Evolutionary conservation across 2,113 vertebrate genomes (phyloP), one percentile per base, ranked within the genome.

Genomic region (Megaleporinus macrocephalus): DNA sequence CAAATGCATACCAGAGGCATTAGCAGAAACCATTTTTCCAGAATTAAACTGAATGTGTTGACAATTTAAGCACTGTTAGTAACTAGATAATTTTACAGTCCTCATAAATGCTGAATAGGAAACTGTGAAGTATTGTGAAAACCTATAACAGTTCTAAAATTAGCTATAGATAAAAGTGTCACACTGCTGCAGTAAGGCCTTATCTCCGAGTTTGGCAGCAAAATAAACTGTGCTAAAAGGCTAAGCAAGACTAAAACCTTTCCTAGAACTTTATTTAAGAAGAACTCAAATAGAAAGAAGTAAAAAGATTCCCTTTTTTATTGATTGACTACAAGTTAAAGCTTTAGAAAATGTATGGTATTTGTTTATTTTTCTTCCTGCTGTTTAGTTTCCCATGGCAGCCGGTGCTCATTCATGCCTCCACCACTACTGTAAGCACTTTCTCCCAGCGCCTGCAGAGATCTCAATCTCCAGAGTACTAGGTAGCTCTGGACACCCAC

Each of bases 101-200:
- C 71, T 55, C 29, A 74, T 81, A 81, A 81, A 81, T 30, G 51
- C 36, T 81, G 66, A 66, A 66, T 57, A 57, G 16, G 29, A 47
- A 66, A 33, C 49, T 44, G 16, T 66, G 55, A 68, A 57, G n/a
- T 6, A 79, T 30, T 55, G 68, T 26, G 68, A 55, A 57, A 24
- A 71, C 44, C 49, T 57, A 68, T 62, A 81, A 73, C 11, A 57
- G 27, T 57, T 81, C 16, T 68, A 36, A 75, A 75, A 51, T 62
- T 20, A 74, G 61, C 22, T 55, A 22, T 65, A 74, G 22, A 81
- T 81, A 55, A 81, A 81, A 55, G 30, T 74, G 71, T 55, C 11
- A 68, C 49, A 55, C 61, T 81, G 18, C 47, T n/a, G 16, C 36
- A 51, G 2, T 73, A 74, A 73, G 27, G 7, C 5, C 27, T 51